Evolutionary conservation across 2,113 vertebrate genomes (phyloP).

Genomic region (Corythoichthys intestinalis): DNA sequence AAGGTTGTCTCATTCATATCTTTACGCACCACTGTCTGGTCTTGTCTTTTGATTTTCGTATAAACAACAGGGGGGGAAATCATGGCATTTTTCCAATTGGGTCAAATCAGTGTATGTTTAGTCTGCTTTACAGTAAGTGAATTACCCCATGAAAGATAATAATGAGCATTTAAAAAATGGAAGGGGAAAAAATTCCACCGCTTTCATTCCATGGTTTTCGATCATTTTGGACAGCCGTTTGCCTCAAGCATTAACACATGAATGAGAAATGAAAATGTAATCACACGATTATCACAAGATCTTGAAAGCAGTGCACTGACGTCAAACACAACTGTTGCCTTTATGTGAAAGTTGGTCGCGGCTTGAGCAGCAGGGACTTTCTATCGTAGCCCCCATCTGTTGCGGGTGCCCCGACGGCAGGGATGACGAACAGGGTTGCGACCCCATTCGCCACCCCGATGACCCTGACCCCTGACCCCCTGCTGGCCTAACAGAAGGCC

Average conservation of each 20-base stretch:
- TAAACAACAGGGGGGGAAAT: no score
- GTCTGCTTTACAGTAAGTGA: not conserved
- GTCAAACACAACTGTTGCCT: not conserved
- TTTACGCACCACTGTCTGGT: no score
- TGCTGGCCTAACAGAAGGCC: conserved; percentile 66
- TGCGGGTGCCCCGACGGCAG: conserved; percentile 13
- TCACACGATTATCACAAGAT: not conserved
- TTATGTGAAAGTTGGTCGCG: not conserved
- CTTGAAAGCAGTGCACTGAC: not conserved
- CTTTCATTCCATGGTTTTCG: not conserved
- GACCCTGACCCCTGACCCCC: conserved; percentile 25
- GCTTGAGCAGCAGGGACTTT: no score
- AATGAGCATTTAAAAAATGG: not conserved
- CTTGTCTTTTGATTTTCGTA: no score
- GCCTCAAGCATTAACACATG: not conserved
- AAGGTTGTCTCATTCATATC: no score
- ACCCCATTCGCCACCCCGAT: conserved; percentile 1
- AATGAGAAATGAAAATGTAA: not conserved
- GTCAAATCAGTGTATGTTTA: not conserved
- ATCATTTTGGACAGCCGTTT: not conserved
- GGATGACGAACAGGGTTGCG: not conserved
- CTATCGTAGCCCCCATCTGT: conserved; percentile 54
- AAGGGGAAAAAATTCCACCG: not conserved
- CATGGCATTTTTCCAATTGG: not conserved
- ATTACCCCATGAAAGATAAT: not conserved